Conservation (phyloP, 2,888 invertebrate species). For the Trichogramma evanescens region DNA sequence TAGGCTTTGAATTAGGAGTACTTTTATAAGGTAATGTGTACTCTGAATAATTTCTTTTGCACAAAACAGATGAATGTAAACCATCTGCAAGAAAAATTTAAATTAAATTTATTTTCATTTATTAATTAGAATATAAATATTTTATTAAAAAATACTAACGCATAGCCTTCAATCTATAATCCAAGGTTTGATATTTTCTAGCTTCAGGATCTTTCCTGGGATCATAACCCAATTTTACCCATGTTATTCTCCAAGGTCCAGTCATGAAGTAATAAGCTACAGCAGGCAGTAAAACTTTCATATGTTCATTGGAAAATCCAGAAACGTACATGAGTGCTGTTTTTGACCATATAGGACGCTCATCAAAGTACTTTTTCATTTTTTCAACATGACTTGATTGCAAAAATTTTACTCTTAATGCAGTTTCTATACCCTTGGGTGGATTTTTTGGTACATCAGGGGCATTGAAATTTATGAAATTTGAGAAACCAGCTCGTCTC, state of each 20-base stretch:
- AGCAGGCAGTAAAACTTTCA: conserved; percentile 75
- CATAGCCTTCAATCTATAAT: conserved; percentile 65
- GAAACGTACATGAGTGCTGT: conserved; percentile 65
- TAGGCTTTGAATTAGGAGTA: conserved; percentile 45
- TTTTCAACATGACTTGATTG: conserved; percentile 41
- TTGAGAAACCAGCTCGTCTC: conserved; percentile 54
- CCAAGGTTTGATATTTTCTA: conserved; percentile 81
- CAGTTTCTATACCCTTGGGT: conserved; percentile 53
- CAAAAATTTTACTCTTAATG: conserved; percentile 47
- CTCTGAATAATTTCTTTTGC: conserved; percentile 50
- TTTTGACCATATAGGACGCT: conserved; percentile 85
- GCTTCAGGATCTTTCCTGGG: conserved; percentile 73
- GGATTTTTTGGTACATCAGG: conserved; percentile 60
- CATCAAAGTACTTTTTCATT: conserved; percentile 59
- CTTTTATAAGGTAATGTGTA: conserved; percentile 49
- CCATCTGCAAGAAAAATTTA: conserved; percentile 43
- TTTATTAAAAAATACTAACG: conserved; percentile 45
- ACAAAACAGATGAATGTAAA: conserved; percentile 49
- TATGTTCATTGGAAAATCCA: conserved; percentile 54
- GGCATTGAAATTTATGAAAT: conserved; percentile 59
- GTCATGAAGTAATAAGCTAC: conserved; percentile 77
- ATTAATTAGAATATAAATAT: background rate
- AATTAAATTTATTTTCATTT: conserved; percentile 1
- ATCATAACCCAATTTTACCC: conserved; percentile 88
- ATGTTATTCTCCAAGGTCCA: conserved; percentile 90